Evolutionary conservation across 2,113 vertebrate species (phyloP), one percentile per base, ranked within the genome.

Genomic region (Nanger granti): DNA sequence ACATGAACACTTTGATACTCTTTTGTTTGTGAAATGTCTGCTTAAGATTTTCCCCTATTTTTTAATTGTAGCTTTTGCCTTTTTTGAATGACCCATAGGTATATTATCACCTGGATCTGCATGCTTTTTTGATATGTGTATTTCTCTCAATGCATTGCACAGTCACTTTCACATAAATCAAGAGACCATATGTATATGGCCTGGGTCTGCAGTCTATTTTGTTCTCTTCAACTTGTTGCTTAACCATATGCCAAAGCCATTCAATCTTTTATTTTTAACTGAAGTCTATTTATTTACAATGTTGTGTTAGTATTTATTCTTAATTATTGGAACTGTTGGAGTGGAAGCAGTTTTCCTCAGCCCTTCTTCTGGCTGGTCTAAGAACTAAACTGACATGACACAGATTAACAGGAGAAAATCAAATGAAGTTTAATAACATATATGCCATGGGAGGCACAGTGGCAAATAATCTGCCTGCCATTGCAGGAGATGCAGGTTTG

Each of bases 241-340:
- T 54, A 37, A 20, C 7, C 15, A 11, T 66, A 90, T 41, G 49
- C 9, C 17, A 31, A 64, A 87, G 54, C 13, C 34, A 52, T 95
- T 59, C 64, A 26, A 26, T 93, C 28, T 84, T 84, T 55, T 54
- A 54, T 83, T 54, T 83, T 22, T 24, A 24, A 55, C 22, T 84
- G 49, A 84, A 55, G 52, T 37, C n/a, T 84, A 55, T 54, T 84
- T 84, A 55, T 84, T 84, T 55, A 13, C 11, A 55, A 55, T 84
- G 52, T 55, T 55, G 20, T 84, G 11, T 55, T 55, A 55, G 82
- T 55, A 24, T 84, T 59, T 64, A 31, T 29, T 95, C 31, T 95
- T 94, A 93, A 76, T 95, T 85, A 88, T 85, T 88, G 52, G 24
- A 94, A 96, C 37, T 87, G 34, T 57, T 85, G 83, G 54, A 24